Percentiles rank a stretch among this genome's conserved stretches.
Evolutionary conservation across 2,797 vertebrate species (phyloP).

Genomic region (Falco biarmicus): DNA sequence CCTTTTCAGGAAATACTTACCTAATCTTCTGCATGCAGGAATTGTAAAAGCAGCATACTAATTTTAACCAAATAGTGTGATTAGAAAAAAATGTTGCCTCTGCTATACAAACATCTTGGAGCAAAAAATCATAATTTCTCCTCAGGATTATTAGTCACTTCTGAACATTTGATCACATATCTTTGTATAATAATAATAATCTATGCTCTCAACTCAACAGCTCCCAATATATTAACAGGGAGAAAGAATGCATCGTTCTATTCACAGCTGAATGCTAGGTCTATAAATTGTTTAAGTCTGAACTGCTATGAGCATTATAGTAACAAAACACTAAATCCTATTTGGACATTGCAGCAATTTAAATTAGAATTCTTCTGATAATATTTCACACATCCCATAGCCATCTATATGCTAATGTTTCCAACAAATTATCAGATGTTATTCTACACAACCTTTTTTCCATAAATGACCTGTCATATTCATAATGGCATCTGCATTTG

Average conservation of each 20-base stretch:
- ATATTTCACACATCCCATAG: conserved; percentile 71
- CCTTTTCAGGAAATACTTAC: background rate
- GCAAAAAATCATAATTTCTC: background rate
- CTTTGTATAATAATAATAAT: conserved; percentile 36
- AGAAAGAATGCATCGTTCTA: background rate
- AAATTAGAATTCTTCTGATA: conserved; percentile 73
- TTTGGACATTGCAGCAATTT: conserved; percentile 66
- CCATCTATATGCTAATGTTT: conserved; percentile 81
- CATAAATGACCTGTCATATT: conserved; percentile 77
- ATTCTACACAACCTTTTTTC: conserved; percentile 68
- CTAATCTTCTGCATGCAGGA: background rate
- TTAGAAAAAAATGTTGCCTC: background rate
- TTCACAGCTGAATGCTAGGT: conserved; percentile 27
- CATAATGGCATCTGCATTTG: conserved; percentile 67
- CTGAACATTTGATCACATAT: background rate
- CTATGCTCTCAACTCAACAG: background rate
- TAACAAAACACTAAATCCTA: conserved; percentile 66
- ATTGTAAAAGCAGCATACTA: background rate
- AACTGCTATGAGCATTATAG: conserved; percentile 28
- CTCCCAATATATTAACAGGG: conserved; percentile 31
- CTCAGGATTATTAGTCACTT: conserved; percentile 5
- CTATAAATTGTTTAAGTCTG: conserved; percentile 57
- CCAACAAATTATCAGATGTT: conserved; percentile 77
- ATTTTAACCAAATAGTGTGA: background rate
- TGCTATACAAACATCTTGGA: background rate